Conservation (phyloP, 2,888 invertebrate genomes). For the Caenorhabditis japonica region DNA sequence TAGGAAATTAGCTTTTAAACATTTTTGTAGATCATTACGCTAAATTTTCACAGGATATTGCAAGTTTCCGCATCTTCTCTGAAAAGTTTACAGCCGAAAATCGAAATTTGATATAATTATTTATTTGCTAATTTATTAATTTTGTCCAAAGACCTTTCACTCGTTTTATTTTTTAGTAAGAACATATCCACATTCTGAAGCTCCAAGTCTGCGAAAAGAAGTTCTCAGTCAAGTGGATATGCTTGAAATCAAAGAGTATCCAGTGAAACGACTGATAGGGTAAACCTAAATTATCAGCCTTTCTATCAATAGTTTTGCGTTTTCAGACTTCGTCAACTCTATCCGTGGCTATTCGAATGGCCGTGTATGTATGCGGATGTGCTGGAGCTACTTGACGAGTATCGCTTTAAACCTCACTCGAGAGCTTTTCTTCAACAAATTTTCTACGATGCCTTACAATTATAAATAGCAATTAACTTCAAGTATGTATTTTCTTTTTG, state of each 20-base stretch:
- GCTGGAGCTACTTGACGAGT: conserved; percentile 66
- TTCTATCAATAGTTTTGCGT: neutral
- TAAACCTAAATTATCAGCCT: neutral
- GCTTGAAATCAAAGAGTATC: conserved; percentile 64
- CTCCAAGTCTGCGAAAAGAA: conserved; percentile 52
- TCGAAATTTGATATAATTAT: too few species aligned
- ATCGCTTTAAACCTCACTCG: conserved; percentile 64
- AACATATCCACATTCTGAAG: conserved; percentile 44
- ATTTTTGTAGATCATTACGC: too few species aligned
- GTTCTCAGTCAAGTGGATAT: conserved; percentile 64
- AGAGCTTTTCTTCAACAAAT: conserved; percentile 66
- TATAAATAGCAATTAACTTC: conserved; percentile 15
- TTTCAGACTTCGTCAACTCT: conserved; percentile 58
- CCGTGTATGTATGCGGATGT: conserved; percentile 70
- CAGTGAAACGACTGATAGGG: conserved; percentile 64
- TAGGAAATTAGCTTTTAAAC: too few species aligned
- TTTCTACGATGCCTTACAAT: conserved; percentile 63
- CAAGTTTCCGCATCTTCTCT: too few species aligned
- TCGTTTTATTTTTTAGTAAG: conserved; percentile 36
- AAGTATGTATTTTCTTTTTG: conserved; percentile 4
- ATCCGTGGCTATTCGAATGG: conserved; percentile 65
- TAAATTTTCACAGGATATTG: too few species aligned
- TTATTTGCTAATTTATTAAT: too few species aligned
- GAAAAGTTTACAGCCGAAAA: too few species aligned
- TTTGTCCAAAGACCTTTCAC: too few species aligned